Conservation (phyloP, 1,140 invertebrate genomes). For the Tachypleus tridentatus region DNA sequence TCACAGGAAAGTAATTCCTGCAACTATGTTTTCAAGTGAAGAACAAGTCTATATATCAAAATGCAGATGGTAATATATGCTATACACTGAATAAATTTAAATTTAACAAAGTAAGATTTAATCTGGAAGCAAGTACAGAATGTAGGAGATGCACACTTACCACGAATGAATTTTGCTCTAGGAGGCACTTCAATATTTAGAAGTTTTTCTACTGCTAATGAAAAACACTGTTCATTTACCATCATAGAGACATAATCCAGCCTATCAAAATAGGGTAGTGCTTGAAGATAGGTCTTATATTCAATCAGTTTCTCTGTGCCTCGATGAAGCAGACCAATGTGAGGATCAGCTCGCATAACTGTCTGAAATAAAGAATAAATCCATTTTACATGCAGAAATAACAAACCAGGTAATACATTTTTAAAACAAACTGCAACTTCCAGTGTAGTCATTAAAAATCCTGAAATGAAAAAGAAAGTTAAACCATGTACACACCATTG, state of each 20-base stretch:
- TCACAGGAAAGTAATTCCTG: too few species aligned
- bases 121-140: too few species aligned
- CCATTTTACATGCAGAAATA: too few species aligned
- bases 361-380: slow-evolving; percentile 41
- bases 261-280: slow-evolving; percentile 93
- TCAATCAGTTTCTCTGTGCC: slow-evolving; percentile 97
- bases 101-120: too few species aligned
- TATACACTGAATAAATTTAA: background rate
- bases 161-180: slow-evolving; percentile 90
- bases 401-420: too few species aligned
- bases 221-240: slow-evolving; percentile 97
- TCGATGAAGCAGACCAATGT: slow-evolving; percentile 90
- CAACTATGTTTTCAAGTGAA: too few species aligned
- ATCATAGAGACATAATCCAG: slow-evolving; percentile 99
- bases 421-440: too few species aligned
- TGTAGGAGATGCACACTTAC: slow-evolving; percentile 42
- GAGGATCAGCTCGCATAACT: slow-evolving; percentile 80
- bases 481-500: too few species aligned
- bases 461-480: too few species aligned
- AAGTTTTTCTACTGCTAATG: slow-evolving; percentile 89
- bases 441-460: too few species aligned
- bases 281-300: slow-evolving; percentile 96
- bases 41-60: too few species aligned
- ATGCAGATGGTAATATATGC: too few species aligned
- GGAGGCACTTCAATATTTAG: slow-evolving; percentile 88